Base-by-base conservation (phyloP, 2,113 vertebrate genomes). In the Microcebus griseorufus region DNA sequence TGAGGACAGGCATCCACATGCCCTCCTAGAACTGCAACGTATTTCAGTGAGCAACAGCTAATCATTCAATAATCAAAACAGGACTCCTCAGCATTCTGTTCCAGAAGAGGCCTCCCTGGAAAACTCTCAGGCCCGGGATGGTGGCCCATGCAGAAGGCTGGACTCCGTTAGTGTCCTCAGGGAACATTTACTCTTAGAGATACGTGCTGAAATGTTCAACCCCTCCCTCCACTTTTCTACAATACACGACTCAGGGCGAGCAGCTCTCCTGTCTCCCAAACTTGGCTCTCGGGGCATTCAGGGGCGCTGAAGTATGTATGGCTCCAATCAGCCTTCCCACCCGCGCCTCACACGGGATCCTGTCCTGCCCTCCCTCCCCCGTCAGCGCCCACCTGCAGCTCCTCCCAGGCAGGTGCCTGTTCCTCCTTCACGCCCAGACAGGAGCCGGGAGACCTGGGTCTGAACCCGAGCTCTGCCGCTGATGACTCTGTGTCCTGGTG, bases 11-110 rank as follows among this genome's bases (percentile, higher is more conserved):
- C 51, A 69, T 62, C 62, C 13, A 4, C 3, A 3, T 9, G 4
- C 2, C 22, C 3, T 55, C 12, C 9, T 13, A 51, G 39, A 22
- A 17, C 11, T 3, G 22, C 55, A 42, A 10, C 1, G 9, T 1
- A 1, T 0, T 9, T 22, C 79, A 22, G 20, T 29, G 22, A 27
- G n/a, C 62, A 37, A 4, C 3, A 16, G 27, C 64, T 14, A 2
- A 17, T 4, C 0, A 2, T 12, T 42, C 53, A 29, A 0, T 34
- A n/a, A n/a, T 22, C 9, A 6, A 42, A 9, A 18, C 1, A 1
- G 53, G 55, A 17, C 20, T 37, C 27, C 62, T 20, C 2, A 32
- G 18, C 1, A 7, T 13, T 60, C 69, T 18, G 18, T n/a, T 32
- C 22, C 55, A 34, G 3, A 75, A 42, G 27, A 27, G 20, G 10